phyloP scores from a whole-genome alignment of 2,113 vertebrate genomes.

The Thinocorus orbignyianus region DNA sequence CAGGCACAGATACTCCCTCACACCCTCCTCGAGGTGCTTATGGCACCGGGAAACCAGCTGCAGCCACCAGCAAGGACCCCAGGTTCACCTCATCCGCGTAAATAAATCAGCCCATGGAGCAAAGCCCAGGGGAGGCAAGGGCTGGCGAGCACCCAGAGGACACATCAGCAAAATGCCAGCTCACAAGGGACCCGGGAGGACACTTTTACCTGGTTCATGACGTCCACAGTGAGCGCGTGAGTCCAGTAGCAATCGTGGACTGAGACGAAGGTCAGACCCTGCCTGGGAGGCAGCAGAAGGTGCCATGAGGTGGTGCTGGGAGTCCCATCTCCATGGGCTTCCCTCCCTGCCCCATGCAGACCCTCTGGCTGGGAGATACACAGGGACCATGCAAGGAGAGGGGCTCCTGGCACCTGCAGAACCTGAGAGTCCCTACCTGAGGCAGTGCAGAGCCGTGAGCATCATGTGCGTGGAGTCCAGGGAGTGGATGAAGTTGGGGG shows the following conservation, averaged over 20 bases:
- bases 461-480: slow-evolving; percentile 99
- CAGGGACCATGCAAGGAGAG: neutral
- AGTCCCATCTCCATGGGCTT: neutral
- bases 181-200: neutral
- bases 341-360: rapidly evolving
- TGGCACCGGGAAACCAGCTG: neutral
- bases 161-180: neutral
- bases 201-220: slow-evolving; percentile 90
- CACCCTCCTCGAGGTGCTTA: neutral
- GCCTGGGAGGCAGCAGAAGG: slow-evolving; percentile 69
- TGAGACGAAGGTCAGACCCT: slow-evolving; percentile 90
- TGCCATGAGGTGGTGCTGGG: neutral
- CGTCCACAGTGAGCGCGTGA: slow-evolving; percentile 85
- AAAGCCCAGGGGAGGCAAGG: slow-evolving; percentile 15
- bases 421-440: slow-evolving; percentile 74
- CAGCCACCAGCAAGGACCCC: neutral
- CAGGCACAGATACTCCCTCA: neutral
- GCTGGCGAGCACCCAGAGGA: neutral
- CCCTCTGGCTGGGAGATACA: neutral
- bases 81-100: neutral
- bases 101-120: neutral
- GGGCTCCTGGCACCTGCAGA: neutral
- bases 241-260: slow-evolving; percentile 99
- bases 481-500: slow-evolving; percentile 97
- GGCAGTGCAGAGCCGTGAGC: slow-evolving; percentile 91